Evolutionary conservation across 2,113 vertebrate species (phyloP), one percentile per base, ranked within the genome.

Genomic region (Labeo catla): DNA sequence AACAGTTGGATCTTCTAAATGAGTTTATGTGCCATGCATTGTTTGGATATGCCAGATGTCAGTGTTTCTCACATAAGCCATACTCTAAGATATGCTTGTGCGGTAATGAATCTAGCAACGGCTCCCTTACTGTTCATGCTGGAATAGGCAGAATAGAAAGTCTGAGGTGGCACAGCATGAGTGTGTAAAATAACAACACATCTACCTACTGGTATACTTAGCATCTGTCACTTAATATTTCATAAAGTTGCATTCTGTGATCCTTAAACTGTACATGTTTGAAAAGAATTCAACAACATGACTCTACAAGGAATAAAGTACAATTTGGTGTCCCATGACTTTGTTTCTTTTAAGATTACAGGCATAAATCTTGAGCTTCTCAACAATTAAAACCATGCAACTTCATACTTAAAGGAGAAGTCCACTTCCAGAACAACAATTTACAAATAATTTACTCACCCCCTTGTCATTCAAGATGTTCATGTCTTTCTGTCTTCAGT

Each of bases 1-100:
- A 88, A 85, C 85, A 85, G 85, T 86, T 84, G 63, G 87, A 81
- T 54, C 28, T 63, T 52, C 63, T 84, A 88, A 90, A 86, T 83
- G 81, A 88, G 59, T 68, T 76, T 43, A 76, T 61, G 70, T 84
- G 43, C 28, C 45, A 73, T 6, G 47, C 68, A 23, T 84, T 76
- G 81, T 86, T 86, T 65, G 39, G 68, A 84, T 81, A 43, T 74
- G 57, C 81, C 89, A 90, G 85, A 84, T 84, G 87, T 86, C 87
- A 77, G 80, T 68, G 59, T 86, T 84, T 86, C 81, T 70, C 74
- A 84, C 81, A 80, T 47, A 80, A 79, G 66, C 61, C 63, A 21
- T 23, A 65, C 36, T 88, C 86, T 66, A 21, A 23, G 80, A 76
- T 63, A 74, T 57, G 66, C 70, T 49, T n/a, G 74, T 45, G 66